Evolutionary conservation across 2,797 vertebrate species (phyloP), one percentile per base, ranked within the genome.

Genomic region (Xenopus petersii): DNA sequence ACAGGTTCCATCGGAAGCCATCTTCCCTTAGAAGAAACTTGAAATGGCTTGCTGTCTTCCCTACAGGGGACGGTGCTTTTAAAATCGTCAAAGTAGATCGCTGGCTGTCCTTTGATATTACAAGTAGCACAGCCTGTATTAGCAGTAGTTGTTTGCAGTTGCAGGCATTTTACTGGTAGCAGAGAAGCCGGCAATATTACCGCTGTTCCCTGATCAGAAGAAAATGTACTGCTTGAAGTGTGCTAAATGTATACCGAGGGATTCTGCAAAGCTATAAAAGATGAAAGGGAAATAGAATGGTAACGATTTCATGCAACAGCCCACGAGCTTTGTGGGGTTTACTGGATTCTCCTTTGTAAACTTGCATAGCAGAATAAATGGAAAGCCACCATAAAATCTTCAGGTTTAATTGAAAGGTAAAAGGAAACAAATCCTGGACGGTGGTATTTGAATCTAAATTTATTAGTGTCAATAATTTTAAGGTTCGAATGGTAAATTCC

Each of bases 51-150:
- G 54, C n/a, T 16, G 13, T 15, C n/a, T 56, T 56, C 58, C 1
- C 26, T 63, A 4, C 62, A n/a, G 36, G 15, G 64, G 67, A 65
- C 61, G 58, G 61, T 59, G 62, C 67, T 55, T 70, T 75, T 75
- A 64, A 70, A 70, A n/a, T 21, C 33, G 59, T 48, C 7, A 49
- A 12, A n/a, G 10, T 36, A 11, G 5, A 16, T 8, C 59, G 30
- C 36, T 30, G 48, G 2, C 64, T 51, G 11, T 15, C 59, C 66
- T 73, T 58, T 56, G 26, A 12, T 17, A 56, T 36, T 26, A 49
- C 30, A 26, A 56, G 48, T 8, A 67, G 0, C 24, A 15, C 24
- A 55, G 12, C 16, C 3, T 6, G 7, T 11, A 48, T 58, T 73
- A 59, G 36, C 21, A 8, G 49, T 65, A 47, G 49, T 24, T 13